A percentile compares a stretch with the other conserved stretches of the same genome.
These are phyloP conservation scores for rat (Rattus norvegicus) DNA, from an alignment of 2,113 vertebrate species.

Conservation along the genomic window DNA sequence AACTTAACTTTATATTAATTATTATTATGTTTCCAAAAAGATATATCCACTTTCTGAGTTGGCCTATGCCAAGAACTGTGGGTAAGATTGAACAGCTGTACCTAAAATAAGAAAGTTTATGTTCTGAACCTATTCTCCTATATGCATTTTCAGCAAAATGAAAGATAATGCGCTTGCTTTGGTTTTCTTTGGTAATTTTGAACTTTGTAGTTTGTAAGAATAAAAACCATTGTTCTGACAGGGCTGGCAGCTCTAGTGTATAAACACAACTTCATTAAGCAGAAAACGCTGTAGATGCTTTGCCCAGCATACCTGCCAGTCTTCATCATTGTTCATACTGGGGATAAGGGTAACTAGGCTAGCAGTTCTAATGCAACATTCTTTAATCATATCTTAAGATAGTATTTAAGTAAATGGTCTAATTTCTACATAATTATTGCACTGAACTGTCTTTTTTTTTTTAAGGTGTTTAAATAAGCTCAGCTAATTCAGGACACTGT, in stretches of 20 bases:
- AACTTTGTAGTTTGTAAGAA: constrained; percentile 73
- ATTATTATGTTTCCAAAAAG: not conserved
- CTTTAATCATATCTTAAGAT: constrained; percentile 85
- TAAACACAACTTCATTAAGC: constrained; percentile 63
- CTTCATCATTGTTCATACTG: constrained; percentile 73
- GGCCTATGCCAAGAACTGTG: constrained; percentile 56
- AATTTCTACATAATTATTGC: constrained; percentile 86
- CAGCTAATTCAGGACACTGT: constrained; percentile 81
- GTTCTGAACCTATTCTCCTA: constrained; percentile 67
- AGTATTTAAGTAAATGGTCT: constrained; percentile 85
- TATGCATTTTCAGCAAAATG: constrained; percentile 65
- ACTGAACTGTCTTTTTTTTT: constrained; percentile 83
- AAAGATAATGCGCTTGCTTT: constrained; percentile 76
- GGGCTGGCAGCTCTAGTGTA: constrained; percentile 66
- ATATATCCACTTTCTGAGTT: not conserved
- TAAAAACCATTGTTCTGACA: constrained; percentile 75
- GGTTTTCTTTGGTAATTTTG: constrained; percentile 75
- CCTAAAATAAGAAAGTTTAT: constrained; percentile 67
- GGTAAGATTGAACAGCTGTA: constrained; percentile 61
- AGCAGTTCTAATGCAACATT: constrained; percentile 84
- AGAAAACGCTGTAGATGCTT: constrained; percentile 66
- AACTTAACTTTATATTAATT: constrained; percentile 41
- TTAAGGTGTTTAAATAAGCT: constrained; percentile 81
- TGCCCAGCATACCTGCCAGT: constrained; percentile 76
- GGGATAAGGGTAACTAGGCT: constrained; percentile 76